phyloP scores from a whole-genome alignment of 1,140 invertebrate genomes.

The Augochlora pura region DNA sequence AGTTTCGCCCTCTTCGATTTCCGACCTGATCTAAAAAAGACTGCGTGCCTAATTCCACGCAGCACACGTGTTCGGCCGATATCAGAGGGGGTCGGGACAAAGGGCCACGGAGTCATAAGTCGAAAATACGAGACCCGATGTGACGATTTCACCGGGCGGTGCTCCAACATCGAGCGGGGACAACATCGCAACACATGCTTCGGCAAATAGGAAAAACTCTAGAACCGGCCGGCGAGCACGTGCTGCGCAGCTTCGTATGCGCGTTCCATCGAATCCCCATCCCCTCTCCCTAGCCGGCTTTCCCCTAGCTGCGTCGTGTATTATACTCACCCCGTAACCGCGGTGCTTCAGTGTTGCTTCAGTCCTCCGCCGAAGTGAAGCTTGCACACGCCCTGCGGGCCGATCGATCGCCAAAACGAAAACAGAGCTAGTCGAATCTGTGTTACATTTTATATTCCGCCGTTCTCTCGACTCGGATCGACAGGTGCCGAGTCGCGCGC shows the following conservation, averaged over 20 bases:
- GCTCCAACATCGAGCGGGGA: background rate
- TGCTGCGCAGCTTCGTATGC: conserved; percentile 67
- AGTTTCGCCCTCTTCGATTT: too few relatives aligned
- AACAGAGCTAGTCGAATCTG: background rate
- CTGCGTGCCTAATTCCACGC: too few relatives aligned
- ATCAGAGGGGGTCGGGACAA: too few relatives aligned
- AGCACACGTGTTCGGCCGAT: background rate
- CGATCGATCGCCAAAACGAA: background rate
- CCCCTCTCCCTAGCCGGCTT: conserved; percentile 12
- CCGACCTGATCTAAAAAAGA: too few relatives aligned
- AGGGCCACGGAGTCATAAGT: too few relatives aligned
- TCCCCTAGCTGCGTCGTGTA: conserved; percentile 13
- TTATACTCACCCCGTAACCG: conserved; percentile 59
- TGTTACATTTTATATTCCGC: background rate
- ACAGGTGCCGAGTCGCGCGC: too few relatives aligned
- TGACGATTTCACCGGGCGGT: background rate
- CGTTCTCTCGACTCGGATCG: too few relatives aligned
- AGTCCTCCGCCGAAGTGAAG: conserved; percentile 67
- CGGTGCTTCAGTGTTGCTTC: conserved; percentile 62
- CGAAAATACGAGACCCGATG: background rate
- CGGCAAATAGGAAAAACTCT: too few relatives aligned
- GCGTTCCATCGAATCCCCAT: conserved; percentile 30
- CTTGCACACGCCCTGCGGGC: background rate
- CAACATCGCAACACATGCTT: background rate
- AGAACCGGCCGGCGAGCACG: conserved; percentile 48